phyloP scores from a whole-genome alignment of 2,797 vertebrate species.

The Parotocinclus haroldoi region DNA sequence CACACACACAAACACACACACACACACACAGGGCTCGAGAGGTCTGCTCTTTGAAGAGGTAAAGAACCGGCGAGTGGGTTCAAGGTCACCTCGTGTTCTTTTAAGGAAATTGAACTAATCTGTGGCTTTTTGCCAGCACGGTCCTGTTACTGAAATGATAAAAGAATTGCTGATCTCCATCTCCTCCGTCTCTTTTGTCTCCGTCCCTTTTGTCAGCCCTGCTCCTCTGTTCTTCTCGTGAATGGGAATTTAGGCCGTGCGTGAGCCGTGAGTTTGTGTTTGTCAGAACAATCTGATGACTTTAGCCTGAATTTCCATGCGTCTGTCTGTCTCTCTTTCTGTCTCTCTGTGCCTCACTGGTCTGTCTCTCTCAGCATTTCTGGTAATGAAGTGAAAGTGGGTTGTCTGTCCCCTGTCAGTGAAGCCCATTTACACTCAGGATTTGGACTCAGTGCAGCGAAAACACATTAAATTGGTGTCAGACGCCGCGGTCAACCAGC shows the following conservation, averaged over 20 bases:
- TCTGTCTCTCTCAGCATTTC: constrained; percentile 32
- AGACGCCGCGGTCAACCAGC: constrained; percentile 39
- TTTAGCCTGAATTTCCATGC: constrained; percentile 51
- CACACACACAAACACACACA: background rate
- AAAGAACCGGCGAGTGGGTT: constrained; percentile 42
- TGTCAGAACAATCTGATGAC: constrained; percentile 21
- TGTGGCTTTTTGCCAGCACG: constrained; percentile 31
- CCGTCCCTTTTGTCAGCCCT: constrained; percentile 15
- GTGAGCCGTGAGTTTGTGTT: background rate
- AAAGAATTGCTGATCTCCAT: constrained; percentile 19
- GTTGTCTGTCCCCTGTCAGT: constrained; percentile 44
- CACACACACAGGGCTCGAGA: constrained; percentile 1
- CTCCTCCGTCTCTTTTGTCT: constrained; percentile 18
- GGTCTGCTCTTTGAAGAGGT: constrained; percentile 50
- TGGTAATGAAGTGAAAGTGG: constrained; percentile 45
- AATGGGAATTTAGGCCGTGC: constrained; percentile 14
- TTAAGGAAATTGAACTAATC: constrained; percentile 42
- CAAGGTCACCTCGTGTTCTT: constrained; percentile 48
- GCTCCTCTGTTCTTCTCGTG: background rate
- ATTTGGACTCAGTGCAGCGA: constrained; percentile 59
- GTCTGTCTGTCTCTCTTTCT: constrained; percentile 41
- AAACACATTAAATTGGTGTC: constrained; percentile 63
- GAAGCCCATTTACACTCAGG: constrained; percentile 48
- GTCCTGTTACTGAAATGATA: constrained; percentile 41
- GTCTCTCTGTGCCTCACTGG: constrained; percentile 35